phyloP scores from a whole-genome alignment of 1,140 invertebrate genomes.

The Amyelois transitella region DNA sequence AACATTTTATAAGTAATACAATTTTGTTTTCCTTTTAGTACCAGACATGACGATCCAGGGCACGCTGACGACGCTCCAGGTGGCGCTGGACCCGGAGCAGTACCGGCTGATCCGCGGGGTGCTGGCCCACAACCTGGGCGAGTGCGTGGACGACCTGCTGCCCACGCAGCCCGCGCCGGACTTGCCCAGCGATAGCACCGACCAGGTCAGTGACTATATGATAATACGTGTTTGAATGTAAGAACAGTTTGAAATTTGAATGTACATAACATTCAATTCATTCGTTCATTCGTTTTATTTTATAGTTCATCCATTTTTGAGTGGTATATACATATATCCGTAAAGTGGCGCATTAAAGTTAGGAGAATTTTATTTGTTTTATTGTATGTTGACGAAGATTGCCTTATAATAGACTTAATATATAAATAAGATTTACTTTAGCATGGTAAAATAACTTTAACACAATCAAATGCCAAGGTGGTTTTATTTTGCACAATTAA shows the following conservation, averaged over 20 bases:
- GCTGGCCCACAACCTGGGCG: slow-evolving; percentile 93
- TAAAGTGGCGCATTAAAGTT: no score
- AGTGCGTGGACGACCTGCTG: slow-evolving; percentile 84
- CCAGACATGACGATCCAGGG: slow-evolving; percentile 92
- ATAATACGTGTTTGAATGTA: not conserved
- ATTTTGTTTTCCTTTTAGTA: slow-evolving; percentile 65
- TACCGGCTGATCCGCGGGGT: slow-evolving; percentile 93
- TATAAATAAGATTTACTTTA: no score
- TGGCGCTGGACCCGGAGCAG: slow-evolving; percentile 87
- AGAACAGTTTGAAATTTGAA: not conserved
- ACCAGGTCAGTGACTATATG: not conserved
- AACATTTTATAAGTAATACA: not conserved
- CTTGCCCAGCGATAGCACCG: slow-evolving; percentile 7
- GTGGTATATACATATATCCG: no score
- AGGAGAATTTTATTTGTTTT: no score
- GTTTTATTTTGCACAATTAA: no score
- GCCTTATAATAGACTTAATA: no score
- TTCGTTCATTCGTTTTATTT: not conserved
- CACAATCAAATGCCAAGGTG: no score
- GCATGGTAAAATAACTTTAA: no score
- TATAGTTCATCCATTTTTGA: no score
- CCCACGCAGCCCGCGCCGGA: slow-evolving; percentile 28
- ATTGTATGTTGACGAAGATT: no score
- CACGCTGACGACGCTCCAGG: slow-evolving; percentile 88
- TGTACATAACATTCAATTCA: not conserved